Evolutionary conservation across 2,113 vertebrate species (phyloP).

Genomic region (Orycteropus afer): DNA sequence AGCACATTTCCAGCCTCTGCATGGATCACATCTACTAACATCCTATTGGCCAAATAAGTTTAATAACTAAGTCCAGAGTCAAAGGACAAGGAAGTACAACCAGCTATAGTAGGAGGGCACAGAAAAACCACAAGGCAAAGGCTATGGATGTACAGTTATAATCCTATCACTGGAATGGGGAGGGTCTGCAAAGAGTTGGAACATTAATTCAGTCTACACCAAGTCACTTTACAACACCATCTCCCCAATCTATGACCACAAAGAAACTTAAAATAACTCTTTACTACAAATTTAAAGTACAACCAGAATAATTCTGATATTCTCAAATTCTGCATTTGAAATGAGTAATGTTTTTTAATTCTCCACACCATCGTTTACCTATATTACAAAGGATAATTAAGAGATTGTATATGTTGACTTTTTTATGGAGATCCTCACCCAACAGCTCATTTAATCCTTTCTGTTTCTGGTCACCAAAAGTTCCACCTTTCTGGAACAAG

Average conservation of each 20-base stretch:
- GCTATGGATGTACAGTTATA: background rate
- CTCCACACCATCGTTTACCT: background rate
- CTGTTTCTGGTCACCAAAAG: background rate
- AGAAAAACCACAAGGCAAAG: background rate
- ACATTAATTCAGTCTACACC: background rate
- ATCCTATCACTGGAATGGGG: background rate
- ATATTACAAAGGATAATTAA: conserved; percentile 8
- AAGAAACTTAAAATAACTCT: conserved; percentile 9
- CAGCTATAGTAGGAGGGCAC: background rate
- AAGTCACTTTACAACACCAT: background rate
- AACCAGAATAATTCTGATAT: background rate
- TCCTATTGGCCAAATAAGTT: background rate
- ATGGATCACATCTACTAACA: background rate
- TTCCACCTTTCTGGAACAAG: background rate
- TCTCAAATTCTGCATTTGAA: background rate
- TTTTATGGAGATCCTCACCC: background rate
- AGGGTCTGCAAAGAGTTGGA: background rate
- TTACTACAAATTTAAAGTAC: background rate
- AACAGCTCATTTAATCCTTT: background rate
- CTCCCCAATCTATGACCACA: background rate
- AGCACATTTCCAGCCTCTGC: background rate
- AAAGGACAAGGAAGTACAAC: background rate
- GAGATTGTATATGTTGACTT: background rate
- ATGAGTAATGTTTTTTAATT: background rate
- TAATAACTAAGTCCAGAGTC: background rate